These are phyloP conservation scores for Elegia similella DNA, from an alignment of 2,888 invertebrate genomes.

Conservation along the genomic window DNA sequence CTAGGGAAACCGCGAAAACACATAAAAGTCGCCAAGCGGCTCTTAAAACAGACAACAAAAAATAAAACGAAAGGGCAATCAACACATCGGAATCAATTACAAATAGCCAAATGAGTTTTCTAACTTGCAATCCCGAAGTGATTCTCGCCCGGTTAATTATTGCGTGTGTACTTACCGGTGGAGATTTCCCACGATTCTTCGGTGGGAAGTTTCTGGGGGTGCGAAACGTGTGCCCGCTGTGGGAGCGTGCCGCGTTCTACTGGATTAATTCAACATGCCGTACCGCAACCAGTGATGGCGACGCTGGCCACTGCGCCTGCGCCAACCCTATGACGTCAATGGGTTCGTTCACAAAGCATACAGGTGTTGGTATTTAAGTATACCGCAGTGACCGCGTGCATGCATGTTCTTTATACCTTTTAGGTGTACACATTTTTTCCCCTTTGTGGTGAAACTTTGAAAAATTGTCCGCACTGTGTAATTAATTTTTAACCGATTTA, in stretches of 20 bases:
- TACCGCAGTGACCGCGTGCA: constrained; percentile 40
- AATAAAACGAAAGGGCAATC: background rate
- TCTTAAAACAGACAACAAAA: background rate
- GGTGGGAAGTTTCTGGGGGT: constrained; percentile 32
- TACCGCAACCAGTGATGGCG: constrained; percentile 34
- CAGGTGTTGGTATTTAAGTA: constrained; percentile 59
- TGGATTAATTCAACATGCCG: constrained; percentile 21
- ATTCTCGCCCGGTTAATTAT: constrained; percentile 24
- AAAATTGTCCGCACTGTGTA: background rate
- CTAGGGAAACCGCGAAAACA: background rate
- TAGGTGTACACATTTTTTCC: no score
- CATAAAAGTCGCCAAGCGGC: background rate
- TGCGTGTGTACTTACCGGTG: constrained; percentile 59
- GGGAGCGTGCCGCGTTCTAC: constrained; percentile 59
- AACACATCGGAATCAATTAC: background rate
- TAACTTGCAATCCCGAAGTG: constrained; percentile 6
- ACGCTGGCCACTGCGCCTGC: constrained; percentile 48
- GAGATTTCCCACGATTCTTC: constrained; percentile 55
- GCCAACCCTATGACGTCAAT: constrained; percentile 72
- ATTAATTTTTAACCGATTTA: no score
- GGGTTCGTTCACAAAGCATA: constrained; percentile 74
- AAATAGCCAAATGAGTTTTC: constrained; percentile 16
- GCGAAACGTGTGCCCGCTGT: constrained; percentile 48
- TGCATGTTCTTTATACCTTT: constrained; percentile 17
- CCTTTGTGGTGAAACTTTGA: background rate